These are phyloP conservation scores for Carollia perspicillata DNA, from an alignment of 2,113 vertebrate genomes.

Conservation along the genomic window DNA sequence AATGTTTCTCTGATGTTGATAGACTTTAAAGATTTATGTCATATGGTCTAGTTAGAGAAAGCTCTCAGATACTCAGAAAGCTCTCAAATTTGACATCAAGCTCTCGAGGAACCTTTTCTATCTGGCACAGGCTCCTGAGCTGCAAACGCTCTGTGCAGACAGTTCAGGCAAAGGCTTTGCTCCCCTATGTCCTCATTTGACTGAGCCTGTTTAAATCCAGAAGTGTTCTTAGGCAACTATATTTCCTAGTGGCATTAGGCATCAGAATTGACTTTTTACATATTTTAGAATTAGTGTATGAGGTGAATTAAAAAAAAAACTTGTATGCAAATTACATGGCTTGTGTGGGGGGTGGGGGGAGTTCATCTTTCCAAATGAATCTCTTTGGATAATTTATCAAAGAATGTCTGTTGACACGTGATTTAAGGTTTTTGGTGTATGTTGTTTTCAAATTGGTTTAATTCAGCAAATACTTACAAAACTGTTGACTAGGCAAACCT, in stretches of 20 bases:
- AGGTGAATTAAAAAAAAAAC: neutral
- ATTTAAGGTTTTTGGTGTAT: conserved; percentile 63
- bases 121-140: neutral
- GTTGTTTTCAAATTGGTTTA: conserved; percentile 54
- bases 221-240: neutral
- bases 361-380: conserved; percentile 27
- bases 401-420: conserved; percentile 57
- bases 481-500: conserved; percentile 52
- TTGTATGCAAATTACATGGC: neutral
- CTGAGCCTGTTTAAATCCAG: conserved; percentile 25
- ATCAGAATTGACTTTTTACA: conserved; percentile 17
- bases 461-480: conserved; percentile 66
- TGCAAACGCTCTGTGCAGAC: neutral
- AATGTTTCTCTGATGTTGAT: conserved; percentile 50
- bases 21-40: conserved; percentile 35
- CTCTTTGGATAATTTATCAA: conserved; percentile 62
- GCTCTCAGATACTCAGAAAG: conserved; percentile 34
- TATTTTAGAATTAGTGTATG: conserved; percentile 34
- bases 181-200: neutral
- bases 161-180: neutral
- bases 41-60: conserved; percentile 65
- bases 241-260: conserved; percentile 2
- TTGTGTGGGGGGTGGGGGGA: neutral
- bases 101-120: conserved; percentile 63
- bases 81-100: conserved; percentile 21